Evolutionary conservation across 2,888 invertebrate species (phyloP).

Genomic region (Ferdinandea cuprea): DNA sequence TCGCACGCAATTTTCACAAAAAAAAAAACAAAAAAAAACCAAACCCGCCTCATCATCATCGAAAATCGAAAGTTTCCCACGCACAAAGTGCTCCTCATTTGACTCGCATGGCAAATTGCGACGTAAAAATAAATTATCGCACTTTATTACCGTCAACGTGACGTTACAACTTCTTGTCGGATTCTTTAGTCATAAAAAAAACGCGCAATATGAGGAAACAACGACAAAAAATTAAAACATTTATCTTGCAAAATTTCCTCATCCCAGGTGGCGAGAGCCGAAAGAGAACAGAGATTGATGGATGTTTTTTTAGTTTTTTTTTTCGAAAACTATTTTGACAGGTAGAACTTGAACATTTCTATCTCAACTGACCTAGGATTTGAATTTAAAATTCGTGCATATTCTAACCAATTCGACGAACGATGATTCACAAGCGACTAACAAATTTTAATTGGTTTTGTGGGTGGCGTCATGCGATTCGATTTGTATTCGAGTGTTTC

Average conservation of each 20-base stretch:
- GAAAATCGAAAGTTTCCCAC: slow-evolving; percentile 17
- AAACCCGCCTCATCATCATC: slow-evolving; percentile 10
- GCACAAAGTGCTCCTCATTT: slow-evolving; percentile 12
- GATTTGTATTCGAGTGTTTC: slow-evolving; percentile 7
- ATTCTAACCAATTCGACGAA: slow-evolving; percentile 16
- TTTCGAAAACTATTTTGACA: not conserved
- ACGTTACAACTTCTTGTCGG: too few species aligned
- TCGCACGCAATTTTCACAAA: slow-evolving; percentile 6
- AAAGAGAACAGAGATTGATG: too few species aligned
- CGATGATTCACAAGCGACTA: slow-evolving; percentile 13
- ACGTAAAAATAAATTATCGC: slow-evolving; percentile 21
- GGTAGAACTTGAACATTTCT: not conserved
- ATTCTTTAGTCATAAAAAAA: too few species aligned
- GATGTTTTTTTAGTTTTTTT: not conserved
- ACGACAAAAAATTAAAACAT: not conserved
- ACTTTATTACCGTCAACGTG: not conserved
- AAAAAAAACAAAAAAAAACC: not conserved
- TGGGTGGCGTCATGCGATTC: not conserved
- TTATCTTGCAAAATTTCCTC: too few species aligned
- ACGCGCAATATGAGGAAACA: too few species aligned
- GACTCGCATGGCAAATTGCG: slow-evolving; percentile 11
- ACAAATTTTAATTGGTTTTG: slow-evolving; percentile 13
- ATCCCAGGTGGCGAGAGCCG: too few species aligned
- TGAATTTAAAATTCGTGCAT: not conserved
- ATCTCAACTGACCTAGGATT: slow-evolving; percentile 21